These are phyloP conservation scores for Dendroctonus valens DNA, from an alignment of 1,140 invertebrate species.

Conservation along the genomic window DNA sequence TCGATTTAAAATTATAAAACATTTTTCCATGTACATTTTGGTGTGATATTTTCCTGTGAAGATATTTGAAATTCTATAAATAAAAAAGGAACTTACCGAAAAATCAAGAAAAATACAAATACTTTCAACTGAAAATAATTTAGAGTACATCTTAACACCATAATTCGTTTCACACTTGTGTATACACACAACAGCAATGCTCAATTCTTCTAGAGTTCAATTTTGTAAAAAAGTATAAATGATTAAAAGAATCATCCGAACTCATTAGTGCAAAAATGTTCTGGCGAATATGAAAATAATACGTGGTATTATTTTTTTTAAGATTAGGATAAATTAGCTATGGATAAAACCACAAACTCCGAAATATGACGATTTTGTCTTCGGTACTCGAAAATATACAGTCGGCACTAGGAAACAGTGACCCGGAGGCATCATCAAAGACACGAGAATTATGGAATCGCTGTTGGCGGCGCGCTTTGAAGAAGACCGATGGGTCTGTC, in stretches of 20 bases:
- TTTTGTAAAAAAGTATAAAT: not conserved
- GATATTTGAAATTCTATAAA: not conserved
- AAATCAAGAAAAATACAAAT: slow-evolving; percentile 12
- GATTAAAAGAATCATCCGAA: not conserved
- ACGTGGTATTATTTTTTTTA: not conserved
- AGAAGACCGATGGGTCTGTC: slow-evolving; percentile 32
- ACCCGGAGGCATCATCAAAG: slow-evolving; percentile 21
- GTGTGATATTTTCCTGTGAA: no score
- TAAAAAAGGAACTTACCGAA: slow-evolving; percentile 12
- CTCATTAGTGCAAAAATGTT: slow-evolving; percentile 1
- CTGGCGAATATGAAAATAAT: no score
- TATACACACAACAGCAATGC: no score
- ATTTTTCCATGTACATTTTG: no score
- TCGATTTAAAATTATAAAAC: no score
- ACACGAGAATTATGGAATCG: slow-evolving; percentile 33
- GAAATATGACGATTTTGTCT: not conserved
- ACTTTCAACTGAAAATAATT: slow-evolving; percentile 17
- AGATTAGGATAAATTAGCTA: no score
- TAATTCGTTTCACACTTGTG: not conserved
- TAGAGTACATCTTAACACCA: slow-evolving; percentile 4
- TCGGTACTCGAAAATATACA: slow-evolving; percentile 21
- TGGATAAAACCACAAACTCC: no score
- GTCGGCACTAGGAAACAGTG: slow-evolving; percentile 7
- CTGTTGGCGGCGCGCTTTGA: slow-evolving; percentile 30
- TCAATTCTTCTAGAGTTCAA: not conserved